Conservation (phyloP, 23 tunicate species). For the Diplosoma virens region DNA sequence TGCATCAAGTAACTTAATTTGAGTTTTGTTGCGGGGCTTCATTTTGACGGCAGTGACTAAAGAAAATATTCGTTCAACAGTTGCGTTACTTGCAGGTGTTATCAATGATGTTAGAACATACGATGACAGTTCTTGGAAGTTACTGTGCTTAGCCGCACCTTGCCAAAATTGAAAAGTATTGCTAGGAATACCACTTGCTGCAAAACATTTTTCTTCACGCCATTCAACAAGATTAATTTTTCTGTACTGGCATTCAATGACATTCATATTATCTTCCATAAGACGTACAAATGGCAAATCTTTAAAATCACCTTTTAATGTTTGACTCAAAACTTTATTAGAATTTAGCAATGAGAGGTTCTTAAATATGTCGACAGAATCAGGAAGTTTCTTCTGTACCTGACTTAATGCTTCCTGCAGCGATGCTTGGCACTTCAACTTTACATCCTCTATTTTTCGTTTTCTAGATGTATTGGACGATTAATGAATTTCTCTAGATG, state of each 20-base stretch:
- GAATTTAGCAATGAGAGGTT: neutral
- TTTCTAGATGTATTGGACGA: no score
- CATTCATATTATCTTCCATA: neutral
- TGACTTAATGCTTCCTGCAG: neutral
- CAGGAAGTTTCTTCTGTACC: constrained; percentile 8
- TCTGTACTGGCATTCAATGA: constrained; percentile 30
- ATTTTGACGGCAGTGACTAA: constrained; percentile 16
- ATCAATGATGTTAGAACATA: constrained; percentile 20
- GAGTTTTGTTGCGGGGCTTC: constrained; percentile 11
- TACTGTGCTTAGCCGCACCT: neutral
- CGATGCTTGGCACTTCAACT: constrained; percentile 3
- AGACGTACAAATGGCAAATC: no score
- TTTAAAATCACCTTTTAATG: no score
- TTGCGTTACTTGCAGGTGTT: constrained; percentile 15
- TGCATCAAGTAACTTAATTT: neutral
- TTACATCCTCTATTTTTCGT: no score
- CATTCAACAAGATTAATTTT: constrained; percentile 26
- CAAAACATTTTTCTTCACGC: constrained; percentile 29
- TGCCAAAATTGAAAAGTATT: constrained; percentile 39
- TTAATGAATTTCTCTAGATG: no score
- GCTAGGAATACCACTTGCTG: neutral
- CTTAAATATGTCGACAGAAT: constrained; percentile 4
- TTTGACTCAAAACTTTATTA: constrained; percentile 18
- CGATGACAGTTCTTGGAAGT: constrained; percentile 6
- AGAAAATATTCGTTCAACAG: constrained; percentile 29